These are phyloP conservation scores for Balaeniceps rex DNA, from an alignment of 2,113 vertebrate genomes.

Conservation along the genomic window DNA sequence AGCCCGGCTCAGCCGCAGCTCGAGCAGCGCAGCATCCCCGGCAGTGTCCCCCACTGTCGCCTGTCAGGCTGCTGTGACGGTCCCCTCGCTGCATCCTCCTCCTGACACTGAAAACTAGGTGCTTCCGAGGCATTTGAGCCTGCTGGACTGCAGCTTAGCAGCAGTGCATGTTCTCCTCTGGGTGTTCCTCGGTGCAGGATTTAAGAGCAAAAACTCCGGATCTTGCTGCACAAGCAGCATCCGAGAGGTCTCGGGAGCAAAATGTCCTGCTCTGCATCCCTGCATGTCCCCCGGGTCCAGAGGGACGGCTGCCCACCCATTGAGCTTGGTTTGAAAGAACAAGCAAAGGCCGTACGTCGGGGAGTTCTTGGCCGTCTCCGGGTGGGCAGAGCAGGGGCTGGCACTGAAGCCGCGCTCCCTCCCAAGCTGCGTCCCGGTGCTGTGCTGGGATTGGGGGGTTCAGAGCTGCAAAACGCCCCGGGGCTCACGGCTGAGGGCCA, in stretches of 20 bases:
- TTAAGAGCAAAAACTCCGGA: not conserved
- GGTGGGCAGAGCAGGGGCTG: not conserved
- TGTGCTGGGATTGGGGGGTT: fast-evolving
- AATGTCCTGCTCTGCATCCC: not conserved
- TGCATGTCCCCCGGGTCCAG: fast-evolving
- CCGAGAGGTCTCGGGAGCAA: not conserved
- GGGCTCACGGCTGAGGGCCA: not conserved
- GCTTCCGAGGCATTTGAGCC: not conserved
- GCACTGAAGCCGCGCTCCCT: not conserved
- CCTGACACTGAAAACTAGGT: not conserved
- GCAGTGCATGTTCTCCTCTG: fast-evolving
- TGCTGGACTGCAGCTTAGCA: not conserved
- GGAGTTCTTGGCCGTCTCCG: not conserved
- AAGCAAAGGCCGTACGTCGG: fast-evolving
- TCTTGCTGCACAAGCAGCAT: not conserved
- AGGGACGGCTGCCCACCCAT: not conserved
- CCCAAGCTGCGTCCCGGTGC: fast-evolving
- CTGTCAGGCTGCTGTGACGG: fast-evolving
- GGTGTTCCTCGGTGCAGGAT: not conserved
- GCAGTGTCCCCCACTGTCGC: not conserved
- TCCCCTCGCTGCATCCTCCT: not conserved
- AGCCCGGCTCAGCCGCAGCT: not conserved
- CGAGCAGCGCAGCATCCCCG: not conserved
- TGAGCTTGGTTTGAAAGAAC: not conserved
- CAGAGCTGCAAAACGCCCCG: not conserved